Percentiles rank a stretch among this genome's conserved stretches.
Conservation (phyloP, 1,140 invertebrate species). For the Meloidogyne hapla region DNA sequence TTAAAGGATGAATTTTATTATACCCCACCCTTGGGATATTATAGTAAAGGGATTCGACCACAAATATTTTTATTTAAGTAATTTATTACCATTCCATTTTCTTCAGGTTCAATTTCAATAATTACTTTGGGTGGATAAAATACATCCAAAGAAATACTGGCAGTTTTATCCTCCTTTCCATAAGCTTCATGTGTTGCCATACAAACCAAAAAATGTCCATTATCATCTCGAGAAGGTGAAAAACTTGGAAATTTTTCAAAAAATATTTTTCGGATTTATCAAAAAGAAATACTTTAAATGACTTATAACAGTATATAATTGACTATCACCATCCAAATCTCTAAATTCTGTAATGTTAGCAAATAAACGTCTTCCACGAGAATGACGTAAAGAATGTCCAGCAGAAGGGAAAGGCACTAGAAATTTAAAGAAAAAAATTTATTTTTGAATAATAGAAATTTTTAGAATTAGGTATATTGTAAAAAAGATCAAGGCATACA, state of each 20-base stretch:
- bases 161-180: slow-evolving; percentile 25
- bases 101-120: slow-evolving; percentile 17
- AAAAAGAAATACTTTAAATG: slow-evolving; percentile 14
- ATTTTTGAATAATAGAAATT: no score
- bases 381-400: not conserved
- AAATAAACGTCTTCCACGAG: not conserved
- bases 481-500: no score
- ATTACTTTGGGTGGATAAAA: slow-evolving; percentile 23
- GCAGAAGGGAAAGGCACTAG: not conserved
- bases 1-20: no score
- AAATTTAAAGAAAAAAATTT: not conserved
- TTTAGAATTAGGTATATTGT: no score
- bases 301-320: slow-evolving; percentile 14
- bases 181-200: slow-evolving; percentile 30
- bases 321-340: slow-evolving; percentile 21
- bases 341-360: slow-evolving; percentile 27
- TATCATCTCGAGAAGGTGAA: slow-evolving; percentile 19
- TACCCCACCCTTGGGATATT: no score
- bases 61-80: no score
- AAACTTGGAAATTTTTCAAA: not conserved
- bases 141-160: slow-evolving; percentile 28
- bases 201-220: slow-evolving; percentile 30
- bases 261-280: not conserved
- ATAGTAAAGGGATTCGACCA: no score
- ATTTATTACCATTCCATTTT: not conserved